A percentile compares a stretch with the other conserved stretches of the same genome.
Evolutionary conservation across 2,113 vertebrate species (phyloP).

Genomic region (Clupea harengus): DNA sequence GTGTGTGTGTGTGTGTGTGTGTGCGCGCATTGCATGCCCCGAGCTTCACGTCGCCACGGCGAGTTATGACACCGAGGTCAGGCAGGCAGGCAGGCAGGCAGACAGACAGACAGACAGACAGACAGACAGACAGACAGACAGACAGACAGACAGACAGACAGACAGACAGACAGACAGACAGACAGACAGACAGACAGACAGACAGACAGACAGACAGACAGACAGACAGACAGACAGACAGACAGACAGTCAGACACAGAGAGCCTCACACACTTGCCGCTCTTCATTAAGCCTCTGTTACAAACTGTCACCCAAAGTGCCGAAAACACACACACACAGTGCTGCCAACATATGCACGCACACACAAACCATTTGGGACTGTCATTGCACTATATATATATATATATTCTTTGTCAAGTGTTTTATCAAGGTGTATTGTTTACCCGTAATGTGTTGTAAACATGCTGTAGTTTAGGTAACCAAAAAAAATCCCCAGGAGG

Average conservation of each 20-base stretch:
- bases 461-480: not conserved
- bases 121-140: not conserved
- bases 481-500: not conserved
- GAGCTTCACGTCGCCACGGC: constrained; percentile 1
- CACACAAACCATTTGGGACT: not conserved
- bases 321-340: not conserved
- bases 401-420: too few species aligned
- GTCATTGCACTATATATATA: not conserved
- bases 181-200: not conserved
- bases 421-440: not conserved
- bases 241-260: not conserved
- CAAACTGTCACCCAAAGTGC: not conserved
- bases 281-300: not conserved
- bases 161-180: not conserved
- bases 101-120: not conserved
- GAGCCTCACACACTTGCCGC: not conserved
- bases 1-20: not conserved
- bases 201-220: not conserved
- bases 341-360: not conserved
- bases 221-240: not conserved
- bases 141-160: not conserved
- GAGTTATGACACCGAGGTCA: not conserved
- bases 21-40: not conserved
- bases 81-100: not conserved
- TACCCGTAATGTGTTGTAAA: not conserved